Evolutionary conservation across 2,888 invertebrate species (phyloP), one percentile per base, ranked within the genome.

Genomic region (Linyphia triangularis): DNA sequence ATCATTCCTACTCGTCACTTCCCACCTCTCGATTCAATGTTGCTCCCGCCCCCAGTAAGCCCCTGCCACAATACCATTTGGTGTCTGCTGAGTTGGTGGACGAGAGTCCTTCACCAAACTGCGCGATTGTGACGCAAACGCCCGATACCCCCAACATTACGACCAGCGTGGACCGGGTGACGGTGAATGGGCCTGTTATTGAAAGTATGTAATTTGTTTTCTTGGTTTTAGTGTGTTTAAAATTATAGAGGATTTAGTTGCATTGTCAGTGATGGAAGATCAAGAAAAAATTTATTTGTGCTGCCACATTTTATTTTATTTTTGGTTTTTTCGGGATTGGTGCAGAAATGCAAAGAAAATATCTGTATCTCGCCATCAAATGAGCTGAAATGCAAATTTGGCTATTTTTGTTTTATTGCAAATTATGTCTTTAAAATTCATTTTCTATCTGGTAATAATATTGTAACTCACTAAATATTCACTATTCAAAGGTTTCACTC

Each of bases 41-140:
- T 78, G 93, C 93, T 91, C 92, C 93, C 6, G 92, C 92, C 67
- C 92, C 92, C 91, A 93, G 92, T 75, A 92, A 92, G 90, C 93
- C 92, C 91, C 92, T 93, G 40, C 75, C 82, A 75, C 86, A 81
- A 51, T 82, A 77, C 57, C 88, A 77, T 77, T 22, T 16, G 59
- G 93, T 92, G 51, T 92, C 92, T 1, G 93, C 93, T 37, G 92
- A 83, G 70, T 37, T 88, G 33, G 61, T 61, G 13, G 88, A 88
- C 9, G 86, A 93, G 19, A 78, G 88, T 28, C 89, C 82, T 81
- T 85, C 81, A 75, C 73, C 59, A 40, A 78, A 77, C 26, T 37
- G 69, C 63, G 28, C 30, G 13, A n/a, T 61, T 83, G 30, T 70
- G 24, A 59, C 59, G 24, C 40, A 75, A 9, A 70, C 88, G 10